Conservation (phyloP, 2,113 vertebrate genomes). For the Hoplias malabaricus region DNA sequence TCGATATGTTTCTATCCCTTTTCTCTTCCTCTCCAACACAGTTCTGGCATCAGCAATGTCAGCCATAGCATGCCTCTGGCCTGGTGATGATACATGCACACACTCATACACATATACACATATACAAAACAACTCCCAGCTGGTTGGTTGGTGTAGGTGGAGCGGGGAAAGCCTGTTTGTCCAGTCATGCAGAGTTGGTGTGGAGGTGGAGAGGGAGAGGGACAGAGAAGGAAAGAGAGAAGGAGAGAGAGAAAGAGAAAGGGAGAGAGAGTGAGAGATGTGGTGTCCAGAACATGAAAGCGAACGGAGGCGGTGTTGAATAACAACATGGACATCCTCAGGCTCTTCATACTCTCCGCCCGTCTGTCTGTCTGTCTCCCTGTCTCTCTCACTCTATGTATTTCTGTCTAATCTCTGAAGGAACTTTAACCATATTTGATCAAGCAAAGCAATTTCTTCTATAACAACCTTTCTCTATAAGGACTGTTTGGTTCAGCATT, state of each 20-base stretch:
- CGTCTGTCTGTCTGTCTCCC: slow-evolving; percentile 35
- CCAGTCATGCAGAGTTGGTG: slow-evolving; percentile 54
- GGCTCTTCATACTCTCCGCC: slow-evolving; percentile 27
- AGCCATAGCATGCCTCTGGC: slow-evolving; percentile 32
- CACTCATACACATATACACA: slow-evolving; percentile 28
- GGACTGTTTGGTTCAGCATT: neutral
- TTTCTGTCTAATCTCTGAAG: slow-evolving; percentile 10
- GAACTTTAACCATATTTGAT: neutral
- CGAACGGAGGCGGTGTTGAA: slow-evolving; percentile 51
- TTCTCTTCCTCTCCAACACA: neutral
- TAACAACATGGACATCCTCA: slow-evolving; percentile 51
- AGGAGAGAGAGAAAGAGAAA: slow-evolving; percentile 45
- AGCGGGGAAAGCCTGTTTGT: slow-evolving; percentile 66
- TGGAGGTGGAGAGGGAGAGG: slow-evolving; percentile 45
- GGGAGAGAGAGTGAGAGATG: slow-evolving; percentile 37
- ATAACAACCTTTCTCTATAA: neutral
- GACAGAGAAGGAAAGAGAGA: no score
- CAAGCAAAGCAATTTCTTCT: neutral
- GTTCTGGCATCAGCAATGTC: slow-evolving; percentile 37
- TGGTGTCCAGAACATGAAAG: slow-evolving; percentile 50
- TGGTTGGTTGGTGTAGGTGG: slow-evolving; percentile 59
- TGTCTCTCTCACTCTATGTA: slow-evolving; percentile 8
- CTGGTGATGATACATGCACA: slow-evolving; percentile 35
- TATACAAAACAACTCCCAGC: slow-evolving; percentile 48
- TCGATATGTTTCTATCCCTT: neutral